phyloP scores from a whole-genome alignment of 2,113 vertebrate genomes.

The Rousettus leschenaultii region DNA sequence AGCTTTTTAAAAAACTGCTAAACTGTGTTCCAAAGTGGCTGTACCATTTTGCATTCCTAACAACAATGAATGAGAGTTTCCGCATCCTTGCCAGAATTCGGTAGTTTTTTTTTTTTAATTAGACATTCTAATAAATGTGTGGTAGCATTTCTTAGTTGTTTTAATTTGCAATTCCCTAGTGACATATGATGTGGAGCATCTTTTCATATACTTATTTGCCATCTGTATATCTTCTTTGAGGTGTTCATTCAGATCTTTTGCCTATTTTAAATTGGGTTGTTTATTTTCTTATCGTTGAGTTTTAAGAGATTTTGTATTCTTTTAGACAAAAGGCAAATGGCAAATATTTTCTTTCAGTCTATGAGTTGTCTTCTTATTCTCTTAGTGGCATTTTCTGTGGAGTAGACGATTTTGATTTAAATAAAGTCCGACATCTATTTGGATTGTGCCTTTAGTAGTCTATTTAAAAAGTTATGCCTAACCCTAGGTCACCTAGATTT shows the following conservation, averaged over 20 bases:
- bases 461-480: neutral
- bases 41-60: neutral
- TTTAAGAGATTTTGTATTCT: neutral
- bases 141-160: neutral
- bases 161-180: neutral
- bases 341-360: neutral
- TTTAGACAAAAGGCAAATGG: neutral
- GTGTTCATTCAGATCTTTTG: neutral
- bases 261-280: neutral
- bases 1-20: neutral
- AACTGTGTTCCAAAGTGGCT: neutral
- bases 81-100: neutral
- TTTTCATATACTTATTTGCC: neutral
- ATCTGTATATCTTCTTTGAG: neutral
- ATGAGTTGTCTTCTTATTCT: neutral
- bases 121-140: neutral
- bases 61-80: neutral
- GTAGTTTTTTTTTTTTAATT: neutral
- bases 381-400: neutral
- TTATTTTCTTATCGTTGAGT: neutral
- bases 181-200: neutral
- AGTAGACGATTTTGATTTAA: neutral
- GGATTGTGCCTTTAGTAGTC: neutral
- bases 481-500: neutral
- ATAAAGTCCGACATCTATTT: neutral